Base-by-base conservation (phyloP, 2,113 vertebrate genomes). In the Cygnus atratus region DNA sequence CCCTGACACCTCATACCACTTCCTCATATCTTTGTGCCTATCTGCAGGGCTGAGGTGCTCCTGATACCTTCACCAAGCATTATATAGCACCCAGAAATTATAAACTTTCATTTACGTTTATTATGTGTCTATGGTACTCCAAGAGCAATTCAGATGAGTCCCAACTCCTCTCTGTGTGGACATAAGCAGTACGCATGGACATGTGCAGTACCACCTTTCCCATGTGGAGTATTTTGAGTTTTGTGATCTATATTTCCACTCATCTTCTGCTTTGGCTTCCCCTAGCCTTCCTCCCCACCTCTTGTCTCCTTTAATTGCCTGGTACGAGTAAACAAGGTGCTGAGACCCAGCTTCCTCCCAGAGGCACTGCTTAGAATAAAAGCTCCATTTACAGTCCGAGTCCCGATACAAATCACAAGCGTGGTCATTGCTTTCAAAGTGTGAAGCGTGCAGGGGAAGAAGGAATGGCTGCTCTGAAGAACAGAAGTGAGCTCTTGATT, bases 361-460 rank as follows among this genome's bases (percentile, higher is more conserved):
- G 0, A 8, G 19, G 19, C 37, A 25, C 35, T 84, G 50, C 65
- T 65, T 61, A 65, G 65, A 3, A 62, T 33, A 13, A 26, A 43
- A 18, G 2, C 26, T 35, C 63, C 6, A 10, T 48, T 79, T 76
- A 33, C 58, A 33, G 48, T 33, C 52, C 7, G 4, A 9, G 4
- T 31, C n/a, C 52, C n/a, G 39, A 11, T 14, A 22, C 14, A 70
- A 58, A 54, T 33, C 57, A 54, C 39, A 29, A 4, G 26, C 1
- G 0, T 6, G 25, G 31, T 8, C 54, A 13, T 31, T 61, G 55
- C 70, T 58, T 6, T 44, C 39, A n/a, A 20, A 2, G 1, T 9
- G 59, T 21, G 17, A 33, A 29, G 17, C 9, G 18, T 7, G 4
- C 29, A 6, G 37, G 37, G 48, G 37, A 59, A 48, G 21, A 13